A percentile compares a stretch with the other conserved stretches of the same genome.
phyloP scores from a whole-genome alignment of 2,888 invertebrate genomes.

The Odontocolon sp. region DNA sequence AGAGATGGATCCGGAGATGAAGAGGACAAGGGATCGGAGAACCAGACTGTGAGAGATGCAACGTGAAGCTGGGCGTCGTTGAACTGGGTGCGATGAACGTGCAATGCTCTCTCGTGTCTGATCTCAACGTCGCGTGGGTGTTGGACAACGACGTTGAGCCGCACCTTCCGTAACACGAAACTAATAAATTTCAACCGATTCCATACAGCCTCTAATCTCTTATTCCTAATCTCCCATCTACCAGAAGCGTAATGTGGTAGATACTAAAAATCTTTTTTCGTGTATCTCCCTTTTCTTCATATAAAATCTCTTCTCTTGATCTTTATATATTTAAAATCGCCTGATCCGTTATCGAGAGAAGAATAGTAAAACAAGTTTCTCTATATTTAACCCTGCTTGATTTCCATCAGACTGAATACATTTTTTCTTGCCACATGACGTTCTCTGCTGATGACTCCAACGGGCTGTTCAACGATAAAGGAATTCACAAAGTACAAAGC shows the following conservation, averaged over 20 bases:
- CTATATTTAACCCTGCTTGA: neutral
- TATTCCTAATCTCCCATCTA: constrained; percentile 12
- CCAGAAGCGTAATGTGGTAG: constrained; percentile 28
- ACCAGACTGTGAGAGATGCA: neutral
- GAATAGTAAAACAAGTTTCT: neutral
- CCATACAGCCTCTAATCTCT: constrained; percentile 9
- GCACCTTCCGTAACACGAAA: constrained; percentile 51
- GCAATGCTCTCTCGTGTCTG: constrained; percentile 21
- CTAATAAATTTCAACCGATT: constrained; percentile 51
- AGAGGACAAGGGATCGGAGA: neutral
- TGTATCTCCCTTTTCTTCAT: too few species aligned
- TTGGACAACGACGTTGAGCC: constrained; percentile 34
- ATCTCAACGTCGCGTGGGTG: constrained; percentile 36
- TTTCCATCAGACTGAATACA: neutral
- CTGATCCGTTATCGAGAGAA: neutral
- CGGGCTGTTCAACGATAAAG: neutral
- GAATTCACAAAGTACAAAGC: constrained; percentile 27
- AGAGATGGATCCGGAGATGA: neutral
- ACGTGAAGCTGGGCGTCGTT: neutral
- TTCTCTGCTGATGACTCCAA: neutral
- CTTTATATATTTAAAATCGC: too few species aligned
- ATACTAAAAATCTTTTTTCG: neutral
- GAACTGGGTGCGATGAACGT: constrained; percentile 29
- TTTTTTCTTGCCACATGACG: constrained; percentile 4
- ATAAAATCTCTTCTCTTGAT: too few species aligned